Conservation (phyloP, 2,797 vertebrate species). For the Diglossa cyanea region DNA sequence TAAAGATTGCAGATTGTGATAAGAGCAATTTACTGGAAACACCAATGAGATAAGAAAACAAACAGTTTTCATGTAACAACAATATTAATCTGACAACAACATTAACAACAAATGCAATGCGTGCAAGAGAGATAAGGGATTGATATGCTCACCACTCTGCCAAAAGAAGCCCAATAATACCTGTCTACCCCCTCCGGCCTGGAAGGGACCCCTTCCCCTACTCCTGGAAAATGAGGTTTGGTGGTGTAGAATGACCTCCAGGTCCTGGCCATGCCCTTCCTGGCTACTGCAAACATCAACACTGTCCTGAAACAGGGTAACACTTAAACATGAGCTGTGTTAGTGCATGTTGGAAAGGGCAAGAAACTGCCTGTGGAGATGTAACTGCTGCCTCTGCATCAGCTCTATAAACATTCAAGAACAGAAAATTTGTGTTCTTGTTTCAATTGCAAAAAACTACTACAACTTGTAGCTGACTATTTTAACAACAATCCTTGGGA, state of each 20-base stretch:
- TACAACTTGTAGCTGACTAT: background rate
- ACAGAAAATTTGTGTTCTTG: background rate
- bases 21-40: background rate
- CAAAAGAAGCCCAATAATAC: accelerated
- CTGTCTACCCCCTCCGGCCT: too few relatives aligned
- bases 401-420: background rate
- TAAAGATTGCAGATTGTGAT: background rate
- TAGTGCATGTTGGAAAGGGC: background rate
- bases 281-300: background rate
- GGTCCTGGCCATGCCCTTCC: background rate
- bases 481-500: background rate
- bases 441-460: background rate
- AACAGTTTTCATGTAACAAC: background rate
- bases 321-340: background rate
- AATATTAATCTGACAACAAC: background rate
- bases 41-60: background rate
- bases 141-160: background rate
- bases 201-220: background rate
- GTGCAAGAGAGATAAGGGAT: background rate
- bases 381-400: background rate
- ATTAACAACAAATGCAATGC: background rate
- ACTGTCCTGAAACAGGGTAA: background rate
- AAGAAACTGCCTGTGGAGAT: background rate
- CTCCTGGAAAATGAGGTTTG: background rate
- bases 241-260: background rate